phyloP scores from a whole-genome alignment of 2,888 invertebrate species.

The Spialia ferax region DNA sequence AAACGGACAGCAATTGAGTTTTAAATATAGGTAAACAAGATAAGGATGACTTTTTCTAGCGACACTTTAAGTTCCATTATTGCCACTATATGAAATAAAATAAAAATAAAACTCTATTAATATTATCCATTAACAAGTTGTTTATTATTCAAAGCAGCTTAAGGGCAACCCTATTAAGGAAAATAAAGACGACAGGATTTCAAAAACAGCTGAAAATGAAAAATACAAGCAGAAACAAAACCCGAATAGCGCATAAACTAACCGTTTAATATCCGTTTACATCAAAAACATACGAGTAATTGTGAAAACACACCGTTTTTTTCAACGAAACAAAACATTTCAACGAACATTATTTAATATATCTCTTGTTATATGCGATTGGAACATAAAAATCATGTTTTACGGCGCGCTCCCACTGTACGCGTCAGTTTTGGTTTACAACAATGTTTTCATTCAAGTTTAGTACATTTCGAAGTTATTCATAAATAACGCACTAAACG shows the following conservation, averaged over 20 bases:
- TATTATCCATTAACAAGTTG: no score
- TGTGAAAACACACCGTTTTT: constrained; percentile 50
- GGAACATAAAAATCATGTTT: constrained; percentile 57
- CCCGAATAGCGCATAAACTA: constrained; percentile 22
- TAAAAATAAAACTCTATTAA: no score
- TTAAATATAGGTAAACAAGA: no score
- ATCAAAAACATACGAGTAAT: constrained; percentile 47
- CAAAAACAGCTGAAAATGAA: constrained; percentile 23
- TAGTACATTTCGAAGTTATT: constrained; percentile 62
- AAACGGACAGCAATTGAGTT: no score
- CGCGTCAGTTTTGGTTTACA: constrained; percentile 57
- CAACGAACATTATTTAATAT: constrained; percentile 52
- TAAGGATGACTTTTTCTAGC: no score
- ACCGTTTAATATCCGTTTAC: constrained; percentile 29
- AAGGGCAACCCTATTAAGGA: not conserved
- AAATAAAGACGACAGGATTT: constrained; percentile 6
- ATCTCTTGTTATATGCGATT: constrained; percentile 44
- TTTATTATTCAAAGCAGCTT: no score
- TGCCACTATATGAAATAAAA: no score
- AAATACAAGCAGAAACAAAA: constrained; percentile 28
- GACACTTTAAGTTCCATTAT: no score
- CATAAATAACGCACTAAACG: constrained; percentile 68
- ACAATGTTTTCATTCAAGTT: constrained; percentile 76
- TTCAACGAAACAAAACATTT: constrained; percentile 53
- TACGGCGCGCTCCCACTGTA: constrained; percentile 47